Base-by-base conservation (phyloP, 2,888 invertebrate genomes). In the Drosophila paramelanica region DNA sequence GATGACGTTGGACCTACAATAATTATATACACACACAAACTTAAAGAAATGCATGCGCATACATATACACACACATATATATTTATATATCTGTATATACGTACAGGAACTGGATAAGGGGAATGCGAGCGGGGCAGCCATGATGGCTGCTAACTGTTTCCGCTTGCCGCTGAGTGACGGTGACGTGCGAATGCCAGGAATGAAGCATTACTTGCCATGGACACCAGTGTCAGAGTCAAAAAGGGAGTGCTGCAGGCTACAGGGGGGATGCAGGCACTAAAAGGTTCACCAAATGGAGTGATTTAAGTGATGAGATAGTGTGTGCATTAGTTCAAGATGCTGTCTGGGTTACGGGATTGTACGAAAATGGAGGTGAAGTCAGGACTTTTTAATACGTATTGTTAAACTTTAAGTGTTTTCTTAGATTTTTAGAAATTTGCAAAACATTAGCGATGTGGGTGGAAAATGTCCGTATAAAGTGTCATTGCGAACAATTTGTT, bases 81-180 rank as follows among this genome's bases (percentile, higher is more conserved):
- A 23, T n/a, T n/a, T 23, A 4, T 23, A 27, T 11, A 47, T 23
- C 0, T 23, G 20, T 11, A 47, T 5, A 47, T 23, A 39, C 11
- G 20, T 0, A 57, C 55, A 60, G 46, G 38, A 65, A 41, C 49
- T 36, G 61, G 60, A 23, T 10, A 25, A n/a, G 39, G 33, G n/a
- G 38, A 20, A 4, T 49, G 58, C 27, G 51, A 46, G 52, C 27
- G 55, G 61, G 66, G 70, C 66, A 67, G 69, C 72, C 75, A 62
- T 72, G 71, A 75, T 76, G 81, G 76, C 68, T 74, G 85, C 82
- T 79, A 81, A 82, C 83, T 77, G 85, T 85, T 85, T 84, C 81
- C 83, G 83, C 72, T 81, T 77, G 72, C 66, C 64, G 79, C 57
- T 74, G 79, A 79, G 68, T 69, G 73, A 61, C 60, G 73, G 41